These are phyloP conservation scores for Eulemur rubriventer DNA, from an alignment of 2,797 vertebrate species.

Conservation along the genomic window DNA sequence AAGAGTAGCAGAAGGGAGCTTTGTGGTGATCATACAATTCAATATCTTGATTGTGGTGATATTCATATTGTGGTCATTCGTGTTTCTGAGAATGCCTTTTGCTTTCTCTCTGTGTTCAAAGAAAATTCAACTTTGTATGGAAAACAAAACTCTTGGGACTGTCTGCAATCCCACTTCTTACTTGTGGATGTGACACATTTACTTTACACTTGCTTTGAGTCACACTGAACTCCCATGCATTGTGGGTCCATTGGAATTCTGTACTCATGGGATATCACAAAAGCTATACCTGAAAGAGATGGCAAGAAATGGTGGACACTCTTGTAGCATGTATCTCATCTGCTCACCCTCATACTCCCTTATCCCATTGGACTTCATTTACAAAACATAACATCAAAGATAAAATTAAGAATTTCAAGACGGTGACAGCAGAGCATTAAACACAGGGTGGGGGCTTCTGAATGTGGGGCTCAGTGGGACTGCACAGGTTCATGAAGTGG, in stretches of 20 bases:
- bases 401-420: conserved; percentile 42
- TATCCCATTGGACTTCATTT: neutral
- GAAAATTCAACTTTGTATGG: conserved; percentile 11
- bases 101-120: conserved; percentile 17
- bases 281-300: neutral
- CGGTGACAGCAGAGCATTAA: neutral
- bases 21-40: neutral
- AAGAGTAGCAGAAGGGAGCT: neutral
- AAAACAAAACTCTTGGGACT: neutral
- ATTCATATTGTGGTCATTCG: neutral
- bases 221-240: neutral
- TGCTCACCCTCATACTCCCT: neutral
- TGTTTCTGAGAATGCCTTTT: neutral
- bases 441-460: neutral
- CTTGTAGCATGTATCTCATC: neutral
- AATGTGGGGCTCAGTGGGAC: neutral
- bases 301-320: neutral
- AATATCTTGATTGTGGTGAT: neutral
- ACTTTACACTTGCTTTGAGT: neutral
- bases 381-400: neutral
- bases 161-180: neutral
- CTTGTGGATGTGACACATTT: neutral
- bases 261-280: neutral
- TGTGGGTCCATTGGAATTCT: neutral
- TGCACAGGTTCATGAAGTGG: neutral